Conservation (phyloP, 2,888 invertebrate species). For the Zygaena filipendulae region DNA sequence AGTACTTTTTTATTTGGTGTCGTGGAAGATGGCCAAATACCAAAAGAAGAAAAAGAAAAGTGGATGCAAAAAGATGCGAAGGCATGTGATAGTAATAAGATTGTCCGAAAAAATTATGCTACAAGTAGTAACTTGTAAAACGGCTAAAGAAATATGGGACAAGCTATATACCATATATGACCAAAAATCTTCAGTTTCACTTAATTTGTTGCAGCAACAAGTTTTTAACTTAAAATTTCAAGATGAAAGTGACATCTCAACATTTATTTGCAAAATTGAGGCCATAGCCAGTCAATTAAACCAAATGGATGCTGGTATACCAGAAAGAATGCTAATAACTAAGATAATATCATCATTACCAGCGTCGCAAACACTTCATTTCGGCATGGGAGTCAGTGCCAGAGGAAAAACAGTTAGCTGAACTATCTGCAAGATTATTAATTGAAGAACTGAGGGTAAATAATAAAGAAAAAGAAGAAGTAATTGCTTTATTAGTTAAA, state of each 20-base stretch:
- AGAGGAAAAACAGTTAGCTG: conserved; percentile 3
- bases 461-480: conserved; percentile 3
- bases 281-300: not conserved
- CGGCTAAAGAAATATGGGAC: conserved; percentile 2
- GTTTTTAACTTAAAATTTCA: conserved; percentile 2
- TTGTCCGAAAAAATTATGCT: conserved; percentile 2
- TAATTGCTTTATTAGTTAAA: conserved; percentile 1
- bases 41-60: no score
- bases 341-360: conserved; percentile 16
- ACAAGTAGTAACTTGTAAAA: conserved; percentile 3
- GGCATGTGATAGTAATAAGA: conserved; percentile 1
- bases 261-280: not conserved
- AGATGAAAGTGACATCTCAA: not conserved
- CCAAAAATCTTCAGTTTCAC: not conserved
- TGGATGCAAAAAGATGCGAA: no score
- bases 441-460: conserved; percentile 10
- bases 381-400: conserved; percentile 18
- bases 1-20: no score
- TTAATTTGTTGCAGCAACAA: conserved; percentile 4
- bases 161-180: conserved; percentile 5
- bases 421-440: conserved; percentile 10
- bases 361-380: conserved; percentile 21
- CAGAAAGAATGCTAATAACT: not conserved
- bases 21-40: no score
- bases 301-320: not conserved